These are phyloP conservation scores for Geotrupes spiniger DNA, from an alignment of 2,888 invertebrate species.

Conservation along the genomic window DNA sequence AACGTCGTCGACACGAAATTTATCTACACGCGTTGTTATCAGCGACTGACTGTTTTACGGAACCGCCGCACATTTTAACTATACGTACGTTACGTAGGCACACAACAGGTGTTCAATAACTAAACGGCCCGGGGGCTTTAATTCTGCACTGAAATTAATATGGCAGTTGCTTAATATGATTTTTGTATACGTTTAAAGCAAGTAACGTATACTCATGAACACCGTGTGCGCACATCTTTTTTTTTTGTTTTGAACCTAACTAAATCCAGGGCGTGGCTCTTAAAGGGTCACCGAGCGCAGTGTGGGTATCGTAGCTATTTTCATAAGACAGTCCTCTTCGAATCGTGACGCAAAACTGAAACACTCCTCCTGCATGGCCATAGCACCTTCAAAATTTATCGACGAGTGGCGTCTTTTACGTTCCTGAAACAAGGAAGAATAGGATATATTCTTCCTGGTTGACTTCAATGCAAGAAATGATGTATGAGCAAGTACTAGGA, in stretches of 20 bases:
- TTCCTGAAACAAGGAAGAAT: slow-evolving; percentile 29
- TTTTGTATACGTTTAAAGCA: slow-evolving; percentile 18
- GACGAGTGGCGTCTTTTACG: slow-evolving; percentile 27
- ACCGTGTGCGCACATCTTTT: slow-evolving; percentile 24
- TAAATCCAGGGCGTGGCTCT: slow-evolving; percentile 28
- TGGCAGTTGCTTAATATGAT: slow-evolving; percentile 38
- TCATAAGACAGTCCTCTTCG: slow-evolving; percentile 44
- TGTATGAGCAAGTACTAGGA: no score
- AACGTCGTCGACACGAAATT: slow-evolving; percentile 9
- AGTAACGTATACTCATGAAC: slow-evolving; percentile 20
- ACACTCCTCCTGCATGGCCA: slow-evolving; percentile 42
- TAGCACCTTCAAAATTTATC: slow-evolving; percentile 29
- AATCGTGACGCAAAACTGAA: slow-evolving; percentile 54
- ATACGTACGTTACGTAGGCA: slow-evolving; percentile 11
- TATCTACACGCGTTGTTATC: slow-evolving; percentile 6
- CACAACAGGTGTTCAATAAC: slow-evolving; percentile 17
- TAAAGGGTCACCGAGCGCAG: slow-evolving; percentile 46
- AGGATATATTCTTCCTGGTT: no score
- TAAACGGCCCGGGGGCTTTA: slow-evolving; percentile 15
- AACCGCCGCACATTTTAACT: slow-evolving; percentile 8
- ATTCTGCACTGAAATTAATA: slow-evolving; percentile 49
- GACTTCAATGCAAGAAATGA: no score
- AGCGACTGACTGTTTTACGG: slow-evolving; percentile 1
- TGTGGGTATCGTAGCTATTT: slow-evolving; percentile 43
- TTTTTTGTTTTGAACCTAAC: slow-evolving; percentile 18